Base-by-base conservation (phyloP, 2,888 invertebrate species). In the Andricus curvator region DNA sequence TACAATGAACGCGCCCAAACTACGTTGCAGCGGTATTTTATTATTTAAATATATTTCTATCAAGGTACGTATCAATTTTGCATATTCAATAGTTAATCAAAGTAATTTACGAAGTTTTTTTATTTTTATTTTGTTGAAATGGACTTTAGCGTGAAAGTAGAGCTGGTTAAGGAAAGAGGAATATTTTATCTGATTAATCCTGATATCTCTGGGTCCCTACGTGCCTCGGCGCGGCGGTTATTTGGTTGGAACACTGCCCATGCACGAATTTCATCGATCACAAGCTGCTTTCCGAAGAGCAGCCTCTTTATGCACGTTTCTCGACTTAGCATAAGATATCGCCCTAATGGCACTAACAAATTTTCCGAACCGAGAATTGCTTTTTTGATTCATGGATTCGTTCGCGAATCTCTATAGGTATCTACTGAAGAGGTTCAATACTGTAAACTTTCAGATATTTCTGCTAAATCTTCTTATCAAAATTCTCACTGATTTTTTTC, bases 171-270 rank as follows among this genome's bases (percentile, higher is more conserved):
- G 22, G 22, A 60, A 48, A 68, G 48, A 25, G 68, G 20, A 70
- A 70, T 70, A 70, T 70, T 70, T 70, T 51, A 70, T 51, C 25
- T 29, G 33, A 48, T 51, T 51, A 51, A 51, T 70, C 48, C 70
- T 70, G 51, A 64, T 76, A 76, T 22, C 78, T 44, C 56, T 48
- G 37, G 68, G 17, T 67, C 25, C 11, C 78, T 60, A 70, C 78
- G 78, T 78, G 78, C 64, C 64, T 78, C 33, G 78, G 70, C 78
- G 62, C 22, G 25, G 67, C 13, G 78, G 78, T 78, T 78, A 78
- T 67, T 78, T 78, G 41, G 68, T 78, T 78, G 78, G 78, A 78
- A 78, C 78, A 70, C 62, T 78, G 78, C 78, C 78, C 78, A 68
- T 78, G 78, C 78, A 78, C 78, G 78, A 78, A 62, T 78, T 68